Evolutionary conservation across 1,140 invertebrate genomes (phyloP).

Genomic region (Zophobas morio): DNA sequence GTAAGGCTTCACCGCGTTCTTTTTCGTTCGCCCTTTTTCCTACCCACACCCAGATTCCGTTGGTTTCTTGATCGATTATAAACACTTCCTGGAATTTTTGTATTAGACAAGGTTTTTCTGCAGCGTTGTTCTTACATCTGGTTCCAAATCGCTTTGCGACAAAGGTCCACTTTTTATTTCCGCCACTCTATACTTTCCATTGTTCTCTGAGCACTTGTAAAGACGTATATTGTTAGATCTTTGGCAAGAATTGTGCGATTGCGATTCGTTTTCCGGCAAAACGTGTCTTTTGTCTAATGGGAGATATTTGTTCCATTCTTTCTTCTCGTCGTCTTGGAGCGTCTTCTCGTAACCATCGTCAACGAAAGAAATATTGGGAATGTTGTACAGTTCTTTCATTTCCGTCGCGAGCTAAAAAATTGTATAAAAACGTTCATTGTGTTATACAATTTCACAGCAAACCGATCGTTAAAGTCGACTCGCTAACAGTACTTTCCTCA

Average conservation of each 20-base stretch:
- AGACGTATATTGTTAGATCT: conserved; percentile 72
- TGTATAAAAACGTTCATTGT: conserved; percentile 59
- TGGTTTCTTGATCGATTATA: conserved; percentile 88
- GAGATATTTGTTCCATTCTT: conserved; percentile 79
- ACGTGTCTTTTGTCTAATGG: conserved; percentile 77
- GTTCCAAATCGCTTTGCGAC: conserved; percentile 82
- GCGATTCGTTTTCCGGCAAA: conserved; percentile 69
- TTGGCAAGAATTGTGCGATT: conserved; percentile 46
- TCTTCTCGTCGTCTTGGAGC: conserved; percentile 75
- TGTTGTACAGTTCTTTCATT: conserved; percentile 67
- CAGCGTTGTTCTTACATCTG: conserved; percentile 72
- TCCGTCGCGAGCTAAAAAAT: conserved; percentile 67
- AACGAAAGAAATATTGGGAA: conserved; percentile 78
- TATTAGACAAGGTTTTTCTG: background rate
- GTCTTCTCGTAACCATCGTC: conserved; percentile 90
- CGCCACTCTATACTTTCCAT: conserved; percentile 87
- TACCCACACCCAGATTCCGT: conserved; percentile 95
- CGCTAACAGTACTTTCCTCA: conserved; percentile 55
- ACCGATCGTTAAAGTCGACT: conserved; percentile 13
- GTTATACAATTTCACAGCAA: conserved; percentile 19
- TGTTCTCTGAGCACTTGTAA: conserved; percentile 82
- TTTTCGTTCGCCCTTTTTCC: conserved; percentile 80
- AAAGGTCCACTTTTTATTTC: conserved; percentile 91
- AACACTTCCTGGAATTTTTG: conserved; percentile 80
- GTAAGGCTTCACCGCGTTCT: conserved; percentile 84